Base-by-base conservation (phyloP, 2,888 invertebrate genomes). In the Rhingia campestris region DNA sequence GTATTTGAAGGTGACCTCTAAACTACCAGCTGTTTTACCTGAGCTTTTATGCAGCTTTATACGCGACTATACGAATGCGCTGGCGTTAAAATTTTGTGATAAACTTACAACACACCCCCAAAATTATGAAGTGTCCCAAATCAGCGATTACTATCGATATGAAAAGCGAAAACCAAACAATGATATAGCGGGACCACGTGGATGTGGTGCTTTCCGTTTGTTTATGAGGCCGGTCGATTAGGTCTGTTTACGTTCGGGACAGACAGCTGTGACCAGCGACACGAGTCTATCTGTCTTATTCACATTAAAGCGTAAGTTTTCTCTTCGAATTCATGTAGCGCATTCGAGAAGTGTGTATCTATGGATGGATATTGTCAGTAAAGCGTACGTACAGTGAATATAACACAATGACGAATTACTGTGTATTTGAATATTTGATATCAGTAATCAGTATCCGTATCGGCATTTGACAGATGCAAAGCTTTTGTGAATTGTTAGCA, bases 1-100 rank as follows among this genome's bases (percentile, higher is more conserved):
- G 66, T 81, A 81, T 75, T 72, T 76, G 67, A 85, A 85, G 85
- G 85, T 85, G 85, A 85, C 85, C 85, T 72, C 85, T 85, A 85
- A 72, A 81, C 81, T 63, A 64, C 80, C 84, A 84, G 84, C 84
- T 84, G 84, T 66, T 84, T 53, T 61, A 59, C 64, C 64, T 54
- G 70, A 84, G 84, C 84, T 84, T 84, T 81, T 41, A 14, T 56
- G 58, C 64, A 77, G 77, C 77, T 77, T 76, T 77, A 41, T 56
- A 22, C 22, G 22, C 22, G 22, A 22, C 22, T 49, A 70, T 63
- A 53, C 56, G 63, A 69, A 47, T 82, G 82, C 82, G 73, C 79
- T 82, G 79, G 82, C 79, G 82, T 82, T 82, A 43, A 35, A 39
- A 39, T 35, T 67, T 22, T 51, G 72, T 77, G 61, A 61, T 64